Evolutionary conservation across 2,113 vertebrate genomes (phyloP), one percentile per base, ranked within the genome.

Genomic region (Dasypus novemcinctus): DNA sequence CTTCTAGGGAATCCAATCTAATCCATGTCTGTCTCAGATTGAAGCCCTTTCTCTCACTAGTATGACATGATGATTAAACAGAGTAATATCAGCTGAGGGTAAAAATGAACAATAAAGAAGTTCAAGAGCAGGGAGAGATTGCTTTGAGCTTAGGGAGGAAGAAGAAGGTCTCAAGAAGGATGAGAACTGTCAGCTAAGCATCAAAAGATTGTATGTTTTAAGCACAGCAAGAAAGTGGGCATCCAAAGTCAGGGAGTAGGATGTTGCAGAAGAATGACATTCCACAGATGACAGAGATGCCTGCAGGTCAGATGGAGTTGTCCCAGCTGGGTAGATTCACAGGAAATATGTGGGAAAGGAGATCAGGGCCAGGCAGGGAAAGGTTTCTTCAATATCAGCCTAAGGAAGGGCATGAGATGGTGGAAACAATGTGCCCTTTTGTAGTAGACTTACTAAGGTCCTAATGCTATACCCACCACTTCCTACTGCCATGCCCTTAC

Each of bases 1-100:
- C 29, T 88, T 88, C 88, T 61, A n/a, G 89, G 29, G 33, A 90
- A 49, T 23, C 61, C n/a, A 71, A 57, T 31, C 49, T 84, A 93
- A 76, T 23, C n/a, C 69, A n/a, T 0, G 1, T 36, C 46, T 38
- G 11, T 49, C 38, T 92, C 59, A 76, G 86, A 52, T 10, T 21
- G 9, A 75, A 81, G 69, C 25, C 18, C 78, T 81, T 84, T 85
- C 83, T 87, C 93, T 84, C 36, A 46, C 38, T 59, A 7, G 23
- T 25, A 33, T 82, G 68, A 59, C 31, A 14, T 6, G 54, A 23
- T 63, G 63, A 25, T 29, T 71, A 76, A 84, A 85, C 21, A 66
- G 68, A 66, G 36, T 20, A 23, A 27, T 7, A 4, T 1, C 0
- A 69, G 41, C 41, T 14, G 82, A 64, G 54, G 25, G 71, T 17